Conservation (phyloP, 64 coral and sea anemone genomes). For the Actinia equina region DNA sequence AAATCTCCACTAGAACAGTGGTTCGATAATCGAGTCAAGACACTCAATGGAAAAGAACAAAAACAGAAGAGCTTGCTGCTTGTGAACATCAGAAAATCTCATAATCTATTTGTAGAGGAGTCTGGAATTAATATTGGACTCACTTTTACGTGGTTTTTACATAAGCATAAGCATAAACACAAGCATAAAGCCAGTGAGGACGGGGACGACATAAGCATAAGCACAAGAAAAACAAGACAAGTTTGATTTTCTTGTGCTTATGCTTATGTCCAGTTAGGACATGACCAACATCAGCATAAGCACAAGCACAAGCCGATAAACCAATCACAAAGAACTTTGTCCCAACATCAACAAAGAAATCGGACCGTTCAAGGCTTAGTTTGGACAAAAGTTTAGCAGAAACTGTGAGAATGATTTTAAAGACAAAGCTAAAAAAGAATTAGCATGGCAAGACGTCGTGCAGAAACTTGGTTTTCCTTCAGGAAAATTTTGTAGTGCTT, state of each 20-base stretch:
- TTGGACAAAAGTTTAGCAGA: conserved; percentile 47
- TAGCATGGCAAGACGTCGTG: conserved; percentile 41
- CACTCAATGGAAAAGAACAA: no score
- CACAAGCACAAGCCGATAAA: conserved; percentile 5
- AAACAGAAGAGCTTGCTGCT: no score
- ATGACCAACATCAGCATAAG: conserved; percentile 15
- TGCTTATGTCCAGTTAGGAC: conserved; percentile 36
- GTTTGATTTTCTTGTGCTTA: conserved; percentile 52
- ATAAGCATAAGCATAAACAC: no score
- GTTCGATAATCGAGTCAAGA: no score
- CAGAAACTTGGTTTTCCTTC: conserved; percentile 30
- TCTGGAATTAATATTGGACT: no score
- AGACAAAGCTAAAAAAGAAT: conserved; percentile 35
- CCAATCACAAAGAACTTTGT: conserved; percentile 15
- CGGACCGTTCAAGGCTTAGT: background rate
- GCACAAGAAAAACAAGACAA: background rate
- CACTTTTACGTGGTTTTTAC: no score
- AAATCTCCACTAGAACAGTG: no score
- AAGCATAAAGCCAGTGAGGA: background rate
- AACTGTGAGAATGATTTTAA: conserved; percentile 48
- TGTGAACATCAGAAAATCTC: no score
- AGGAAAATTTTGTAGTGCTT: background rate
- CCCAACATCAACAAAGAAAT: conserved; percentile 46
- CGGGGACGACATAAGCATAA: no score
- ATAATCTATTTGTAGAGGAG: no score